phyloP scores from a whole-genome alignment of 2,888 invertebrate genomes.

The Athetis lepigone region DNA sequence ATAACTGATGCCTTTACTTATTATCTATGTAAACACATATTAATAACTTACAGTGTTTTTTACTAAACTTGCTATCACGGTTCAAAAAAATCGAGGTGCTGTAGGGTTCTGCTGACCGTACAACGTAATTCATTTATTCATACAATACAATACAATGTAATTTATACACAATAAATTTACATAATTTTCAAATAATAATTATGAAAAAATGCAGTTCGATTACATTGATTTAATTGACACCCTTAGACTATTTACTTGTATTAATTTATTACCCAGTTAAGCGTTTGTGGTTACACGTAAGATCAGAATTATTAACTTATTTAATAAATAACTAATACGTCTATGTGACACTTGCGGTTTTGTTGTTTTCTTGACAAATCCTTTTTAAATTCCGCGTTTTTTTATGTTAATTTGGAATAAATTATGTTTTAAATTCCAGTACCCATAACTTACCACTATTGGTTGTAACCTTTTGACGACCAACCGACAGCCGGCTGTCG shows the following conservation, averaged over 20 bases:
- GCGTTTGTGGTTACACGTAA: constrained; percentile 14
- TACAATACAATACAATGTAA: not conserved
- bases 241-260: not conserved
- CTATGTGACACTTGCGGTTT: constrained; percentile 25
- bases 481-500: no score
- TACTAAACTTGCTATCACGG: no score
- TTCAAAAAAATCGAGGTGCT: no score
- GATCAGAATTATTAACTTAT: constrained; percentile 9
- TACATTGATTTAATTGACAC: not conserved
- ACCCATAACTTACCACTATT: no score
- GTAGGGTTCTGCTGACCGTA: no score
- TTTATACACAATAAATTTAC: not conserved
- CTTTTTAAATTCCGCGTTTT: constrained; percentile 26
- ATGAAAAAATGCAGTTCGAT: constrained; percentile 14
- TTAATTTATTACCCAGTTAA: not conserved
- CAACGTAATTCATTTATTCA: constrained; percentile 3
- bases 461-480: no score
- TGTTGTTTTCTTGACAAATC: constrained; percentile 8
- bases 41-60: no score
- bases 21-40: no score
- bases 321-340: constrained; percentile 24
- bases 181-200: constrained; percentile 29
- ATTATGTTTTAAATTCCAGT: constrained; percentile 20
- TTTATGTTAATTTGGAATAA: no score
- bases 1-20: no score